Conservation (phyloP, 1,140 invertebrate genomes). For the Himalopsyche phryganea region DNA sequence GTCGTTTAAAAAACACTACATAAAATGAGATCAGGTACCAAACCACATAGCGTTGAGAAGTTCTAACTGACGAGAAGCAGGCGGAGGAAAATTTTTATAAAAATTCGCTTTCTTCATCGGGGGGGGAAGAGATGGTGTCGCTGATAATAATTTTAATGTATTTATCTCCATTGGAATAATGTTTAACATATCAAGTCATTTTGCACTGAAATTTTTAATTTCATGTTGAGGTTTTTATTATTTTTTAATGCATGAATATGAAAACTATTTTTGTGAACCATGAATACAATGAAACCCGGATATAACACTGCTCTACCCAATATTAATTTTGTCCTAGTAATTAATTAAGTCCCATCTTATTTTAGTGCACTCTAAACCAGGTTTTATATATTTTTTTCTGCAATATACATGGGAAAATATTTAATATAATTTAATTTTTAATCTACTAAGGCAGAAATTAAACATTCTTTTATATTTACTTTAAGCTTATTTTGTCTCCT, state of each 20-base stretch:
- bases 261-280: background rate
- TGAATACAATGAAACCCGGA: background rate
- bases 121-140: background rate
- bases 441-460: too few relatives aligned
- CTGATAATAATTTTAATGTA: conserved; percentile 1
- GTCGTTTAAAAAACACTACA: conserved; percentile 10
- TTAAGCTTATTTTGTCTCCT: too few relatives aligned
- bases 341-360: too few relatives aligned
- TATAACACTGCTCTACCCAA: too few relatives aligned
- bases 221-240: background rate
- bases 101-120: background rate
- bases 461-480: too few relatives aligned
- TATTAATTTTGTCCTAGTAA: too few relatives aligned
- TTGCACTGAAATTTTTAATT: background rate
- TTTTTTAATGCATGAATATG: too few relatives aligned
- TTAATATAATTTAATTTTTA: too few relatives aligned
- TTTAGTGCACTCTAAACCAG: too few relatives aligned
- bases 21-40: conserved; percentile 20
- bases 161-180: background rate
- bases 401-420: too few relatives aligned
- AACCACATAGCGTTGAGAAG: conserved; percentile 17
- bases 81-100: background rate
- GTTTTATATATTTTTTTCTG: too few relatives aligned
- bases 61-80: conserved; percentile 6
- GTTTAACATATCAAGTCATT: background rate